Evolutionary conservation across 2,888 invertebrate genomes (phyloP), one percentile per base, ranked within the genome.

Genomic region (Drosophila colorata): DNA sequence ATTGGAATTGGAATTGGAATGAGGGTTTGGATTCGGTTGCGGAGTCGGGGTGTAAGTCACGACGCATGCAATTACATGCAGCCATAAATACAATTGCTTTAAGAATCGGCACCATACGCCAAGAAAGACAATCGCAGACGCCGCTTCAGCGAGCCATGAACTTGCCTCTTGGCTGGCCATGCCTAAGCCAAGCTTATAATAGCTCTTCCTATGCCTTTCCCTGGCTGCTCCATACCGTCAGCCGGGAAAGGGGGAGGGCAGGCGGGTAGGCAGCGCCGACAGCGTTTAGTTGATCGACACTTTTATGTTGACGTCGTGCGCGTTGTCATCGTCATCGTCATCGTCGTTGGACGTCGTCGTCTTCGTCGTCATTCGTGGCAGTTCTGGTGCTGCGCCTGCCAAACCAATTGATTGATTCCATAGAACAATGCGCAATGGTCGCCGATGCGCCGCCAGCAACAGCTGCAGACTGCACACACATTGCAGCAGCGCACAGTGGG

Each of bases 251-350:
- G 14, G 18, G 43, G 18, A n/a, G n/a, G 59, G 8, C 37, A 23
- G 23, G 20, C 55, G 40, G 23, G n/a, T 23, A 58, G 57, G 44
- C 63, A 64, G 59, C 57, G 73, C 86, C 74, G 84, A 86, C 84
- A 83, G 87, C 88, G 78, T 84, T 84, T 86, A 86, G 89, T 86
- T 86, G 85, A 88, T 89, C 85, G 85, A 86, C 89, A 88, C 85
- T 86, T 88, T 86, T 87, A 86, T 88, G 87, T 81, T 84, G 88
- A 84, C 83, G 87, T 84, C 88, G 83, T 84, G 83, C 85, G 79
- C 89, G 85, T 85, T 82, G 88, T 84, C 88, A 84, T 86, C 83
- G 77, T 76, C 74, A 64, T 79, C 82, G 38, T 65, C 57, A 6
- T 13, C 51, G n/a, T 46, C 79, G 49, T 69, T 68, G 59, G 33